phyloP scores from a whole-genome alignment of 2,113 vertebrate species.

The Zosterops lateralis region DNA sequence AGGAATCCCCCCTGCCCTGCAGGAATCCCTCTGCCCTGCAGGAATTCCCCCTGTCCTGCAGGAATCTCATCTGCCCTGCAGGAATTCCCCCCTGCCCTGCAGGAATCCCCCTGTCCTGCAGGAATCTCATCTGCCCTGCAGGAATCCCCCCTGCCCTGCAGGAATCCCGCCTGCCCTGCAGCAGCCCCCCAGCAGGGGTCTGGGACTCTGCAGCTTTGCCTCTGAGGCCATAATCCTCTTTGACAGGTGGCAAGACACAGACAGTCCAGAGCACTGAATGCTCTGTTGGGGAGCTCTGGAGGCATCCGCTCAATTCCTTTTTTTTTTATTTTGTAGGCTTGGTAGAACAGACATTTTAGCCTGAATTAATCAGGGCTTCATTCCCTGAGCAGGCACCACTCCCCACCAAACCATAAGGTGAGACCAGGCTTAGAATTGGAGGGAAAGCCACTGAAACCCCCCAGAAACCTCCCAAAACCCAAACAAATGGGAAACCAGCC shows the following conservation, averaged over 20 bases:
- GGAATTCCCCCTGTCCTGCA: no score
- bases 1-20: no score
- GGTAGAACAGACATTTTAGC: not conserved
- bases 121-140: no score
- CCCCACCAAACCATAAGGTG: not conserved
- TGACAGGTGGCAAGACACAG: not conserved
- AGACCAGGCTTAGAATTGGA: not conserved
- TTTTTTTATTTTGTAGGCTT: not conserved
- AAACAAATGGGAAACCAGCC: accelerated
- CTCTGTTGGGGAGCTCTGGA: not conserved
- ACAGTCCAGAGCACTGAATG: not conserved
- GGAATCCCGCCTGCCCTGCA: not conserved
- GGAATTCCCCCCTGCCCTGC: no score
- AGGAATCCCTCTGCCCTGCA: no score
- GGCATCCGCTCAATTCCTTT: not conserved
- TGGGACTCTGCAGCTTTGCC: not conserved
- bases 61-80: no score
- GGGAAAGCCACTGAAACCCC: not conserved
- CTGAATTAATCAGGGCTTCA: not conserved
- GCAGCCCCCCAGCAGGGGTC: not conserved
- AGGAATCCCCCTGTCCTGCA: no score
- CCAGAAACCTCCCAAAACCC: not conserved
- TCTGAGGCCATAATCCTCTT: not conserved
- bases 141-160: not conserved
- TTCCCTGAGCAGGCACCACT: not conserved